Percentiles rank a stretch among this genome's conserved stretches.
Evolutionary conservation across 2,797 vertebrate genomes (phyloP).

Genomic region (Centropyge bicolor): DNA sequence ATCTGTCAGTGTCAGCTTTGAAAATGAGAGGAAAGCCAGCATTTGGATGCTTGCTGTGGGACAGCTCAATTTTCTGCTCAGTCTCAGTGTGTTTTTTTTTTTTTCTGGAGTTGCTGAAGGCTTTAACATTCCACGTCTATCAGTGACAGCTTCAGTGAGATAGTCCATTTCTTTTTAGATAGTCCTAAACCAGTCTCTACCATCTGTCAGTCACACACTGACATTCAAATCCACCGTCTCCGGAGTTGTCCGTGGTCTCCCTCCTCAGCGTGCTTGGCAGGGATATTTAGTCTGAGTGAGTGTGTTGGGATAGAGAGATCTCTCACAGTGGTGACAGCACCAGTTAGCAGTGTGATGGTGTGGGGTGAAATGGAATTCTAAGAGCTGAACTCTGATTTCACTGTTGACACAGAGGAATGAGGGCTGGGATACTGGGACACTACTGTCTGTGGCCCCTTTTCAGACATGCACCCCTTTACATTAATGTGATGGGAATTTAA

Average conservation of each 20-base stretch:
- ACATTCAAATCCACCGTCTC: conserved; percentile 37
- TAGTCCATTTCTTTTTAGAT: conserved; percentile 35
- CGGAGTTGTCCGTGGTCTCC: conserved; percentile 26
- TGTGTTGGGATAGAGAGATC: conserved; percentile 13
- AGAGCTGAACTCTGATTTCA: conserved; percentile 48
- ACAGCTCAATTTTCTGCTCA: conserved; percentile 19
- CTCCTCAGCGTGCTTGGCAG: conserved; percentile 21
- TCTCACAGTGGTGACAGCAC: conserved; percentile 63
- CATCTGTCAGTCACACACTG: conserved; percentile 38
- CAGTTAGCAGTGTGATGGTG: conserved; percentile 56
- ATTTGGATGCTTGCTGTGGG: background rate
- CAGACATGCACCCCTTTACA: background rate
- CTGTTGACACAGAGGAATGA: conserved; percentile 60
- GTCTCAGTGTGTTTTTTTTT: background rate
- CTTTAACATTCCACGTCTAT: conserved; percentile 34
- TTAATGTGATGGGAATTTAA: background rate
- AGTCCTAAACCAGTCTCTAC: conserved; percentile 19
- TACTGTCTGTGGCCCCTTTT: conserved; percentile 11
- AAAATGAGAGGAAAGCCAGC: background rate
- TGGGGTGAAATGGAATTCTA: conserved; percentile 56
- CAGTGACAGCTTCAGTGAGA: conserved; percentile 38
- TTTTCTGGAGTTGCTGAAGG: conserved; percentile 4
- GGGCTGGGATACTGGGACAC: conserved; percentile 38
- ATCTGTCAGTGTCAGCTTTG: conserved; percentile 1
- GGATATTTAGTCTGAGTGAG: conserved; percentile 10